Evolutionary conservation across 2,888 invertebrate genomes (phyloP), one percentile per base, ranked within the genome.

Genomic region (Microctonus hyperodae): DNA sequence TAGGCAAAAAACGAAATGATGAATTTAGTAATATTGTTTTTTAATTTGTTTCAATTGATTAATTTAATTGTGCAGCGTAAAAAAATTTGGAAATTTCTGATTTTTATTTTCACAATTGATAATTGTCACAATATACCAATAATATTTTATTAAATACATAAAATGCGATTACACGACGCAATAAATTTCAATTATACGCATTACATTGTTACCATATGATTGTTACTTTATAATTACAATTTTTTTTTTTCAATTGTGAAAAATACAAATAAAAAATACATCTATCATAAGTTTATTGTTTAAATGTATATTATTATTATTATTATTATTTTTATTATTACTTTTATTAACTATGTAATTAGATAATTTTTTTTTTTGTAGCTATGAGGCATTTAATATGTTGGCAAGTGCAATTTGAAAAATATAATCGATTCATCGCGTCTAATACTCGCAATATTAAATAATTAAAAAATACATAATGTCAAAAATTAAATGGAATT

Each of bases 191-290:
- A 28, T 31, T 28, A 33, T 2, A 28, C n/a, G 33, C 31, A 55
- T 31, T 56, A 62, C 53, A 50, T 70, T 69, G 72, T 72, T 72
- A 72, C 72, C 71, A 73, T 68, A 16, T 50, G 37, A 59, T 65
- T 71, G 48, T 63, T 69, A 67, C 66, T 68, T 69, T 69, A 71
- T 70, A 20, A 53, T 61, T 64, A 28, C 62, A 33, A 64, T 60
- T 58, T 58, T 64, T 65, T 57, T 35, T 59, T 62, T 60, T 68
- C 60, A 50, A 51, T 65, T 59, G 51, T 59, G 64, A n/a, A 37
- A 40, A 56, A 64, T 53, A 50, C 51, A 55, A 63, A 64, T 51
- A 56, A 23, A 51, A 59, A 61, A 57, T 37, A 64, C 25, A 20
- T 44, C 64, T 61, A 59, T 61, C 44, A 50, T 44, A 10, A 33